These are phyloP conservation scores for Recurvirostra avosetta DNA, from an alignment of 2,113 vertebrate genomes.

Conservation along the genomic window DNA sequence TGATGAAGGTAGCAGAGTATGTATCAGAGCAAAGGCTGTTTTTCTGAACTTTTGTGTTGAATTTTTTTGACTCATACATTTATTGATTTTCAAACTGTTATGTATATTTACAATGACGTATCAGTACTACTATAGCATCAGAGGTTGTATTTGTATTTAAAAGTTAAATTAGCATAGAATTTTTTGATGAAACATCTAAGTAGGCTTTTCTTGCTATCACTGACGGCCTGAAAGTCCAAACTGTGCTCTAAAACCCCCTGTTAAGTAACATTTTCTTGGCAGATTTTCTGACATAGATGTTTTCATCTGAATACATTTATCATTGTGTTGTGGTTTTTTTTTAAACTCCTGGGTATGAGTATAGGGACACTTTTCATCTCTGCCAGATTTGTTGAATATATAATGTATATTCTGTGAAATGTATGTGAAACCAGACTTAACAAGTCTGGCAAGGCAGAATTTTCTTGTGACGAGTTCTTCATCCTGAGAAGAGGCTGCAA, in stretches of 20 bases:
- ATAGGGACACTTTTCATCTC: background rate
- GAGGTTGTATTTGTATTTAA: background rate
- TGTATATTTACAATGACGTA: background rate
- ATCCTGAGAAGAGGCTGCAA: background rate
- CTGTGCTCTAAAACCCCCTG: background rate
- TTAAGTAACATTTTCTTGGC: background rate
- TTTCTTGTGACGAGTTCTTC: background rate
- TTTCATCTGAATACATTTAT: background rate
- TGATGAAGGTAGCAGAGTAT: background rate
- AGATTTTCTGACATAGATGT: background rate
- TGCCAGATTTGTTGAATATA: background rate
- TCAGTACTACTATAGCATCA: background rate
- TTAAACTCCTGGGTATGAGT: background rate
- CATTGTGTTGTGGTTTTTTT: background rate
- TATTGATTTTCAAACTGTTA: background rate
- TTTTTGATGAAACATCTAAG: background rate
- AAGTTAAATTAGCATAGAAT: background rate
- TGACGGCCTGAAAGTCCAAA: background rate
- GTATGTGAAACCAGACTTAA: background rate
- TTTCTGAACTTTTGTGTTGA: background rate
- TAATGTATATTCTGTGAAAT: background rate
- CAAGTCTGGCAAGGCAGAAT: conserved; percentile 1
- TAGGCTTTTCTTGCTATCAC: background rate
- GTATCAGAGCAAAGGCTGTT: background rate
- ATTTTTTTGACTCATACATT: background rate